Conservation (phyloP, 2,797 vertebrate genomes). For the Poecilia gillii region DNA sequence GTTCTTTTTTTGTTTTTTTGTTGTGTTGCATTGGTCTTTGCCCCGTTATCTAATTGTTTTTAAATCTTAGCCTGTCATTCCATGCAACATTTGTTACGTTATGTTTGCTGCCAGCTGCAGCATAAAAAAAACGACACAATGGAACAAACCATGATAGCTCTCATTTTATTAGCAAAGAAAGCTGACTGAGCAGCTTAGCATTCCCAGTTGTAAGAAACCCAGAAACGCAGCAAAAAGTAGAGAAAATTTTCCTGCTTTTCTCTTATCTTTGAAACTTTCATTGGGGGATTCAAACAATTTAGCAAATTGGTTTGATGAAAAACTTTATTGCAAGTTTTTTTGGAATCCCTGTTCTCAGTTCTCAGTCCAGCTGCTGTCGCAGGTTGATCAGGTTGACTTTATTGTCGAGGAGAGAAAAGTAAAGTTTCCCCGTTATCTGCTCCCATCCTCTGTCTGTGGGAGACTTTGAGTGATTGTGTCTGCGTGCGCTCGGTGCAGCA, state of each 20-base stretch:
- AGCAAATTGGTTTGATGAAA: neutral
- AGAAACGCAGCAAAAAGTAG: neutral
- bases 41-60: neutral
- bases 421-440: neutral
- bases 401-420: neutral
- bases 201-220: neutral
- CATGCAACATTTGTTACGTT: neutral
- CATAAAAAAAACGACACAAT: neutral
- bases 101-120: neutral
- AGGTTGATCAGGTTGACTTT: neutral
- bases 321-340: neutral
- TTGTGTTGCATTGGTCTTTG: neutral
- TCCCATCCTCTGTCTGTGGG: neutral
- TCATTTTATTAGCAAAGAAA: neutral
- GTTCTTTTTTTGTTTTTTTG: too few relatives aligned
- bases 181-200: neutral
- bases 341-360: neutral
- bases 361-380: neutral
- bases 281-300: too few relatives aligned
- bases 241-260: neutral
- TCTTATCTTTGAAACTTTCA: neutral
- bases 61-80: neutral
- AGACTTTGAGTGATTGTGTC: conserved; percentile 5
- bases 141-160: neutral
- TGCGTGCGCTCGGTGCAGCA: neutral